Conservation (phyloP, 53 echinoderm and acorn worm species). For the Holothuria leucospilota region DNA sequence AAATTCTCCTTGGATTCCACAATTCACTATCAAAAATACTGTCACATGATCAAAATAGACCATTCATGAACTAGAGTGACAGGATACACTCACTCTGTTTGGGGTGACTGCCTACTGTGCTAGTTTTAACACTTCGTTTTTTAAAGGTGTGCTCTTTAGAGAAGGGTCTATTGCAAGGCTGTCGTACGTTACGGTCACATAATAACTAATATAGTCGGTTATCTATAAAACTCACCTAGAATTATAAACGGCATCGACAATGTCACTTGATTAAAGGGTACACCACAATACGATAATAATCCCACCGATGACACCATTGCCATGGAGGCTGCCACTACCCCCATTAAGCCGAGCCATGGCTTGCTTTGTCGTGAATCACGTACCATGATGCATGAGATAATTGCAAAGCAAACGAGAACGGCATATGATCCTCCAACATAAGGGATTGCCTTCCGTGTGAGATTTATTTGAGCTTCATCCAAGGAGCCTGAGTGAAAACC, state of each 20-base stretch:
- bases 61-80: no score
- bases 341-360: conserved; percentile 65
- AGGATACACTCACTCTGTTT: no score
- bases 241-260: conserved; percentile 75
- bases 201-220: no score
- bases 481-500: conserved; percentile 74
- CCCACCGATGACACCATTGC: conserved; percentile 74
- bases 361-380: conserved; percentile 74
- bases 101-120: no score
- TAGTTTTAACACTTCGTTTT: no score
- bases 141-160: no score
- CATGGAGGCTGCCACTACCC: conserved; percentile 68
- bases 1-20: no score
- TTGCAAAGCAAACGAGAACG: conserved; percentile 72
- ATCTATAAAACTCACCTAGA: conserved; percentile 56
- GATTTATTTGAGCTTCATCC: conserved; percentile 67
- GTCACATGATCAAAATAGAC: no score
- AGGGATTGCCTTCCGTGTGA: conserved; percentile 75
- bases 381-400: conserved; percentile 74
- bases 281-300: conserved; percentile 59
- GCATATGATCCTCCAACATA: conserved; percentile 65
- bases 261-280: conserved; percentile 69
- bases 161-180: no score
- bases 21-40: no score
- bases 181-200: no score